These are phyloP conservation scores for Rissa tridactyla DNA, from an alignment of 2,113 vertebrate genomes.

Conservation along the genomic window DNA sequence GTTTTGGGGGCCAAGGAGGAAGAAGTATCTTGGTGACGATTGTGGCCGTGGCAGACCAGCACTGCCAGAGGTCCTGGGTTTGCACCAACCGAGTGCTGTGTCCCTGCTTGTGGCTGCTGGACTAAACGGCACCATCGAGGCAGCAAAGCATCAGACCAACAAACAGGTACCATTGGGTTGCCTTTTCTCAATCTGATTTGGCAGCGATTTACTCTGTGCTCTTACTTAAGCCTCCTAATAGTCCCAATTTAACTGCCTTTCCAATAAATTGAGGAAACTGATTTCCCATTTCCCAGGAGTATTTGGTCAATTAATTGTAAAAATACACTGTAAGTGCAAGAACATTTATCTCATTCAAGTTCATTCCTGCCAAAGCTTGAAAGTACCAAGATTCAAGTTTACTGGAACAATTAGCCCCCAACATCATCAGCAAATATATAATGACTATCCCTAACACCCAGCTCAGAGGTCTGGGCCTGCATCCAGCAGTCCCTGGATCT, in stretches of 20 bases:
- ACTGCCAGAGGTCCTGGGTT: background rate
- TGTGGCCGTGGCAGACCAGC: accelerated
- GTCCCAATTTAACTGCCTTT: background rate
- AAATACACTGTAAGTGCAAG: background rate
- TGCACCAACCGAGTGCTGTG: accelerated
- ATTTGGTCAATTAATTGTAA: background rate
- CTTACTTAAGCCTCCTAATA: background rate
- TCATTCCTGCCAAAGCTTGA: background rate
- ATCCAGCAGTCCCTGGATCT: background rate
- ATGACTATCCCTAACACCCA: background rate
- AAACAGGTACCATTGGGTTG: background rate
- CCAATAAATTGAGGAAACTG: background rate
- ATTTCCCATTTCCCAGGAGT: background rate
- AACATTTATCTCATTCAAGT: background rate
- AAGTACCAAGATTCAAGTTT: background rate
- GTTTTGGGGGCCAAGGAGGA: background rate
- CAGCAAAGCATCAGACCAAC: background rate
- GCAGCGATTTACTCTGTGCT: background rate
- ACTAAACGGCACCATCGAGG: accelerated
- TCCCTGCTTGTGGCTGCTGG: background rate
- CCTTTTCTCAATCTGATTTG: background rate
- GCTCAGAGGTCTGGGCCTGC: background rate
- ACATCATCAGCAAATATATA: background rate
- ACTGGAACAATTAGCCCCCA: background rate
- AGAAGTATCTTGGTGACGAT: accelerated